Conservation (phyloP, 2,797 vertebrate species). For the Australoheros facetus region DNA sequence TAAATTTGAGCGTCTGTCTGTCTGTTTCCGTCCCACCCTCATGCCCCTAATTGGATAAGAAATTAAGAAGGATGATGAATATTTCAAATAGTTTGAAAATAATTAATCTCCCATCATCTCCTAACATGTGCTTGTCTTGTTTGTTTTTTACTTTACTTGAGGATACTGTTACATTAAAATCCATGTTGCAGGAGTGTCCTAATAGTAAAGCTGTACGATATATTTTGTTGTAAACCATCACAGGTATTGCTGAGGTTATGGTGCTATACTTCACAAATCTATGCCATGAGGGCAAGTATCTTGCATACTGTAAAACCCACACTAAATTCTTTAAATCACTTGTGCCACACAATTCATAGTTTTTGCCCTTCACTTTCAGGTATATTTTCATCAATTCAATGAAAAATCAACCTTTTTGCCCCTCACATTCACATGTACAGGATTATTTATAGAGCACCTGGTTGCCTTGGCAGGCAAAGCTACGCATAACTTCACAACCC, state of each 20-base stretch:
- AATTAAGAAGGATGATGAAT: background rate
- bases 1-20: background rate
- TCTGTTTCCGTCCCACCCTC: background rate
- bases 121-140: background rate
- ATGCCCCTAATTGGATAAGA: background rate
- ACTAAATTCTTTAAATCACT: conserved; percentile 11
- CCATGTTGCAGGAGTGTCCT: background rate
- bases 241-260: background rate
- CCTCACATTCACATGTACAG: background rate
- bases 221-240: background rate
- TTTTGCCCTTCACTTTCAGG: conserved; percentile 19
- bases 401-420: conserved; percentile 36
- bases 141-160: background rate
- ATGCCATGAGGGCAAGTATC: background rate
- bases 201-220: background rate
- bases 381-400: conserved; percentile 53
- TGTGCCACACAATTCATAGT: conserved; percentile 18
- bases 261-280: background rate
- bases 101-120: background rate
- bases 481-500: background rate
- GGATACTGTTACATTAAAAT: background rate
- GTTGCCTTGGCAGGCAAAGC: background rate
- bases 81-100: background rate
- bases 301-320: background rate
- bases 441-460: conserved; percentile 36